phyloP scores from a whole-genome alignment of 2,113 vertebrate genomes.

The Cyanistes caeruleus region DNA sequence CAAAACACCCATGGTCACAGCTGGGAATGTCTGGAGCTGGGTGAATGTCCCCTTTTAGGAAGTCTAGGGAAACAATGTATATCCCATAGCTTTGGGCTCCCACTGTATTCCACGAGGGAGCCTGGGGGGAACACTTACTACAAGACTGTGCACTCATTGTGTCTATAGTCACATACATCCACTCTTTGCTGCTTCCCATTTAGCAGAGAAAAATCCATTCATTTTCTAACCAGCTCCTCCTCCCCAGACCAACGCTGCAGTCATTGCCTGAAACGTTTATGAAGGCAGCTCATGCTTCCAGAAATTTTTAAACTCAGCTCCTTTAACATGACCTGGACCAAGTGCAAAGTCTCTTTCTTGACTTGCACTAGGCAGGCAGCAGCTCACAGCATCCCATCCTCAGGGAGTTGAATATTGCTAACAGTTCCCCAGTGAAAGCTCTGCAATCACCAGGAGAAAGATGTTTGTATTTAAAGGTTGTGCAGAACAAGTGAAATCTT shows the following conservation, averaged over 20 bases:
- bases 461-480: background rate
- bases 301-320: background rate
- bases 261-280: background rate
- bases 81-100: background rate
- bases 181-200: background rate
- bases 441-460: background rate
- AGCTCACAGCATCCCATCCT: background rate
- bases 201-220: constrained; percentile 37
- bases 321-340: background rate
- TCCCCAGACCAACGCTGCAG: background rate
- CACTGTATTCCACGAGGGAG: background rate
- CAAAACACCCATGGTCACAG: background rate
- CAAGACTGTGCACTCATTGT: constrained; percentile 45
- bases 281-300: background rate
- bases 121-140: background rate
- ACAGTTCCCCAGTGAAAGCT: background rate
- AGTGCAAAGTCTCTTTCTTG: background rate
- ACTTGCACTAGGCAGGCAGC: background rate
- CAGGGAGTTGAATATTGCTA: background rate
- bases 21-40: background rate
- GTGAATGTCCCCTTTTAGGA: constrained; percentile 53
- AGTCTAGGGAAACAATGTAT: background rate
- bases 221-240: background rate
- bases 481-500: background rate
- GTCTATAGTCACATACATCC: background rate